Evolutionary conservation across 2,797 vertebrate genomes (phyloP), one percentile per base, ranked within the genome.

Genomic region (Margarornis squamiger): DNA sequence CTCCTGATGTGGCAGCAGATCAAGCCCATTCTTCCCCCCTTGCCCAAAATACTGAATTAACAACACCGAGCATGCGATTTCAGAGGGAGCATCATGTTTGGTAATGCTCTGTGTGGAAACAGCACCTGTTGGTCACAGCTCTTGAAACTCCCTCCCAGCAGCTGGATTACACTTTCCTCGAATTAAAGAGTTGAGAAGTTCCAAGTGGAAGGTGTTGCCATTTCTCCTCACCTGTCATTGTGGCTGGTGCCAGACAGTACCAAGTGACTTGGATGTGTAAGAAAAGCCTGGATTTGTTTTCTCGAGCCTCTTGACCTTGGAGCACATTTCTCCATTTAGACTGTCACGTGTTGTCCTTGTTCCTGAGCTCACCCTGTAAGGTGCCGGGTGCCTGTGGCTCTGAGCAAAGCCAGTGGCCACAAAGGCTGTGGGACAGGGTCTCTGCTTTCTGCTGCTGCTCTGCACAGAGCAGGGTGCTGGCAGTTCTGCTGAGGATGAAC

Each of bases 131-230:
- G 0, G 29, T 79, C 82, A 52, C 4, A 7, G 59, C 84, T 86
- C 55, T 24, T 5, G 2, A 14, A 83, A 80, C 55, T 92, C 75
- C 70, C 67, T 2, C 12, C 68, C 80, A 86, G 89, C 72, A 81
- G 66, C 76, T 92, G 41, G 61, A 52, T 87, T 87, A 36, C 6
- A 2, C 34, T 93, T 86, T 36, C 65, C 43, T 82, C 4, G 5
- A 77, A 63, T 90, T 82, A 82, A 95, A 80, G 55, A 81, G 70
- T 86, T 89, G 34, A 74, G 77, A 85, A 96, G 32, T 88, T 95
- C 38, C 66, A 51, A 57, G 46, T 2, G 24, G 61, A 94, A 92
- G 73, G 67, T 6, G 8, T 90, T 92, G 87, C 86, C 7, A 1
- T 93, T 95, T 92, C 49, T 89, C 49, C 89, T 91, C 16, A 11